These are phyloP conservation scores for Netelia virgata DNA, from an alignment of 2,888 invertebrate species.

Conservation along the genomic window DNA sequence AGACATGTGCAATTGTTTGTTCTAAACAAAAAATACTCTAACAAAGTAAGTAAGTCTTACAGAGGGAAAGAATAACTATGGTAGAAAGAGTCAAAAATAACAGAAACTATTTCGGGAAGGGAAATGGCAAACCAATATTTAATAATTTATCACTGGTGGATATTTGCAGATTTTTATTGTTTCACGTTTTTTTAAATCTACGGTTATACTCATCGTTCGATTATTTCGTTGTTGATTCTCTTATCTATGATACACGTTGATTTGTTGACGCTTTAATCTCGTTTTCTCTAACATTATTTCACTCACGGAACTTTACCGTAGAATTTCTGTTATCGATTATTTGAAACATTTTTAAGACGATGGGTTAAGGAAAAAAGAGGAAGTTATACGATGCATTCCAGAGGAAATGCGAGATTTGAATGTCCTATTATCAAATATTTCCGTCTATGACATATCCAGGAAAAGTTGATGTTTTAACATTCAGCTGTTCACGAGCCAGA, in stretches of 20 bases:
- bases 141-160: constrained; percentile 33
- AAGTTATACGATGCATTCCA: constrained; percentile 48
- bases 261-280: constrained; percentile 36
- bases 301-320: constrained; percentile 12
- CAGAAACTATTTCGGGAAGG: not conserved
- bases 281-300: constrained; percentile 11
- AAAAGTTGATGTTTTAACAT: constrained; percentile 54
- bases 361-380: constrained; percentile 9
- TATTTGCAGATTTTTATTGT: constrained; percentile 44
- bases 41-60: constrained; percentile 44
- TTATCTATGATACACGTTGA: constrained; percentile 44
- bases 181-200: constrained; percentile 35
- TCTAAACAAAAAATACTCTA: constrained; percentile 66
- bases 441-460: constrained; percentile 75
- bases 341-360: constrained; percentile 8
- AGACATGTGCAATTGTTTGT: constrained; percentile 82
- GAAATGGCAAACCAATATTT: constrained; percentile 5
- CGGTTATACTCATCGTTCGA: constrained; percentile 35
- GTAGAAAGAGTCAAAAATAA: not conserved
- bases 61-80: constrained; percentile 11
- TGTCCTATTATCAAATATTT: constrained; percentile 63
- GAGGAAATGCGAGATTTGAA: constrained; percentile 45
- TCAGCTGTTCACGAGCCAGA: constrained; percentile 8
- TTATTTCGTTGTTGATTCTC: constrained; percentile 52
- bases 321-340: constrained; percentile 25